These are phyloP conservation scores for Scyliorhinus canicula DNA, from an alignment of 2,797 vertebrate genomes.

Conservation along the genomic window DNA sequence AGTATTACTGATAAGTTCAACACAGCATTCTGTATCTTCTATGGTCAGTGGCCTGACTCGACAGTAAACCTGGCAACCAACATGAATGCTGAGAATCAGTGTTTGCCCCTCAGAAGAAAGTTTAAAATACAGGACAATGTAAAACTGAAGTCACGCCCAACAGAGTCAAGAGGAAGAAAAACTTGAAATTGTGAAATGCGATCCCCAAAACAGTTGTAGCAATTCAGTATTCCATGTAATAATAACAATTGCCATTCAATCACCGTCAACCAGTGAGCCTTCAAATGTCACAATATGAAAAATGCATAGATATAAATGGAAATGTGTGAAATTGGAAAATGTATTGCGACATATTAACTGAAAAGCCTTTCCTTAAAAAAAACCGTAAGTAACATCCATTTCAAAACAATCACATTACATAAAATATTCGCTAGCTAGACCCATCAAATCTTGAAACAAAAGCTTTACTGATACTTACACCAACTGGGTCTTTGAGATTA, in stretches of 20 bases:
- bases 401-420: background rate
- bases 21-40: constrained; percentile 74
- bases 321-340: background rate
- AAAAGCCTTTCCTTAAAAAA: background rate
- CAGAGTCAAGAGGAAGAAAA: background rate
- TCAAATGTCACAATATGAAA: background rate
- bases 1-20: constrained; percentile 78
- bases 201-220: background rate
- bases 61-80: constrained; percentile 75
- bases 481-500: constrained; percentile 81
- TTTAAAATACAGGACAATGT: background rate
- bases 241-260: no score
- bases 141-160: background rate
- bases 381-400: background rate
- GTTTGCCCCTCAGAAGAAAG: background rate
- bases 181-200: background rate
- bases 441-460: background rate
- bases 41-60: constrained; percentile 74
- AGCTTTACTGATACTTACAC: constrained; percentile 62
- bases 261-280: background rate
- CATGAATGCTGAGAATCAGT: background rate
- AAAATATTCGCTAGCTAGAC: background rate
- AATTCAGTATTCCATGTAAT: background rate
- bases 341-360: background rate
- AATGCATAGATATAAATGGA: background rate